Conservation (phyloP, 2,888 invertebrate genomes). For the Mechanitis messenoides region DNA sequence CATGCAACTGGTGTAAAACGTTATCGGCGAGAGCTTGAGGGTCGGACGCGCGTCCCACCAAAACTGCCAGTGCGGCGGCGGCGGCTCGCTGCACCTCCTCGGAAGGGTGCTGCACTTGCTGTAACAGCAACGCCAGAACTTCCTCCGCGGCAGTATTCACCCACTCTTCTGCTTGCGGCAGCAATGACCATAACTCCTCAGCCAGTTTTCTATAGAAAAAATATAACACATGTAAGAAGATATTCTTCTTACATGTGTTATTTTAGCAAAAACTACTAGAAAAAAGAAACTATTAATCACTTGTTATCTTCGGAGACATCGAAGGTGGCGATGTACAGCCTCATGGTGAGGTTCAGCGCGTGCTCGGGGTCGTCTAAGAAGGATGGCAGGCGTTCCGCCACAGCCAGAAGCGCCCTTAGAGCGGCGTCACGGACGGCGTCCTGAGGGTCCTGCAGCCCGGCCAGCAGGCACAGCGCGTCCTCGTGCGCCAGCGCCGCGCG, state of each 20-base stretch:
- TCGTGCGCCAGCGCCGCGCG: constrained; percentile 79
- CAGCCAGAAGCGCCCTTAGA: constrained; percentile 82
- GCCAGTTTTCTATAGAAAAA: constrained; percentile 55
- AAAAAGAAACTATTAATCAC: constrained; percentile 42
- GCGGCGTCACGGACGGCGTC: constrained; percentile 87
- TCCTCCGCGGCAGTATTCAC: constrained; percentile 50
- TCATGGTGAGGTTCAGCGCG: constrained; percentile 79
- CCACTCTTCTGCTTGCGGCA: constrained; percentile 49
- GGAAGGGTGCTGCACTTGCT: constrained; percentile 87
- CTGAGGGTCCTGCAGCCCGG: constrained; percentile 84
- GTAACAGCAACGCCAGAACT: constrained; percentile 76
- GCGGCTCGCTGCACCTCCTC: constrained; percentile 89
- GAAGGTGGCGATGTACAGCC: constrained; percentile 89
- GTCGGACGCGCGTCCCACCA: constrained; percentile 56
- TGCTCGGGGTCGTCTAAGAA: constrained; percentile 76
- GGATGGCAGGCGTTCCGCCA: constrained; percentile 84
- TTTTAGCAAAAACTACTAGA: background rate
- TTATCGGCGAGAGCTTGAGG: constrained; percentile 40
- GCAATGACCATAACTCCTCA: constrained; percentile 51
- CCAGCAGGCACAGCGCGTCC: constrained; percentile 86
- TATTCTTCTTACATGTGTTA: background rate
- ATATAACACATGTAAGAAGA: background rate
- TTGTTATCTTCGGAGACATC: constrained; percentile 86
- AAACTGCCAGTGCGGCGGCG: constrained; percentile 83
- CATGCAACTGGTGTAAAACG: constrained; percentile 80